Base-by-base conservation (phyloP, 2,797 vertebrate species). In the Aplochiton taeniatus region DNA sequence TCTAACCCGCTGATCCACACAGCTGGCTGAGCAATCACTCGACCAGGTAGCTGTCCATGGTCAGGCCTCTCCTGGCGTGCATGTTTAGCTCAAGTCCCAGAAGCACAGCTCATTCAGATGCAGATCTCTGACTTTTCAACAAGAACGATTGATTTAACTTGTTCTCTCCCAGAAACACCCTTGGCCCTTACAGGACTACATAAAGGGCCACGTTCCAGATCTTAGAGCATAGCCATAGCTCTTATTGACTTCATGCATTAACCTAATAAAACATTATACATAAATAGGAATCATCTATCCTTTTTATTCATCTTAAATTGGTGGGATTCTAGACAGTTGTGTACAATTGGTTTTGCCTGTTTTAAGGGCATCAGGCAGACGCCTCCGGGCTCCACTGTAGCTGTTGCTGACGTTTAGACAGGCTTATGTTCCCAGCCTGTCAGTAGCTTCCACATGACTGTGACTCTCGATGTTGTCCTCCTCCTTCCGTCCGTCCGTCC, bases 1-100 rank as follows among this genome's bases (percentile, higher is more conserved):
- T 74, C 66, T 46, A n/a, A 77, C 73, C 50, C 59, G 61, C 75
- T 73, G 69, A 64, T 66, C 31, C 45, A 53, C 53, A 46, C 46
- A 62, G 64, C 64, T 67, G 54, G 61, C 41, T 43, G 57, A 75
- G 60, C 50, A 58, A 46, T 76, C 47, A 58, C 47, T 47, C 16
- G 48, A 44, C 59, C 64, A 60, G 47, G 17, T 52, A 20, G 60
- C 65, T 46, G 45, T 41, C 71, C 45, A 63, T 61, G 55, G 54
- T 17, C 70, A 63, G 31, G 69, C 17, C 54, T 50, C 17, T 17
- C 20, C 9, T 4, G 49, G 44, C 44, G 3, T 63, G 53, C 58
- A 20, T 67, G 58, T 42, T 47, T 58, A 45, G 42, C 61, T 53
- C 20, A 46, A 45, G 61, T 44, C 52, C 0, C 54, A 55, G 60